A percentile compares a stretch with the other conserved stretches of the same genome.
Conservation (phyloP, 2,888 invertebrate genomes). For the Coelopa pilipes region DNA sequence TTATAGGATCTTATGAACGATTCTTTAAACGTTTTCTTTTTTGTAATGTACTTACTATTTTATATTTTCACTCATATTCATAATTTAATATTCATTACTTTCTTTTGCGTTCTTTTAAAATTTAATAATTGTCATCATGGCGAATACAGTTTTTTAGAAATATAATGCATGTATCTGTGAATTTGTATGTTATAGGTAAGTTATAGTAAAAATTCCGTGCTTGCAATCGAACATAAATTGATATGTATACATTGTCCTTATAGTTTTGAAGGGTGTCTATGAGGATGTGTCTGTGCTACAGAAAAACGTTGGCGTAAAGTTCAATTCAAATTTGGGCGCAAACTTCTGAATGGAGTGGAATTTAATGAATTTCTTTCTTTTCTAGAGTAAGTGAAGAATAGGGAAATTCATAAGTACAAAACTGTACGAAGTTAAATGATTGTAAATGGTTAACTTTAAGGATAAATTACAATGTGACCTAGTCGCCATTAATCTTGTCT, state of each 20-base stretch:
- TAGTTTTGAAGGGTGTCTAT: too few species aligned
- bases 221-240: constrained; percentile 21
- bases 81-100: background rate
- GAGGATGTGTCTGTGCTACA: too few species aligned
- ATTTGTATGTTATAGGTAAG: background rate
- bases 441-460: too few species aligned
- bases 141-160: background rate
- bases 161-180: background rate
- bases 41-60: background rate
- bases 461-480: too few species aligned
- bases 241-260: constrained; percentile 28
- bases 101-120: background rate
- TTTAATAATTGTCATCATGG: background rate
- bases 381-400: too few species aligned
- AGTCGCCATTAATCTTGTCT: too few species aligned
- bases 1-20: background rate
- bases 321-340: too few species aligned
- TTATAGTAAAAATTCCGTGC: constrained; percentile 11
- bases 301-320: too few species aligned
- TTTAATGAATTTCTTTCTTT: too few species aligned
- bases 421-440: too few species aligned
- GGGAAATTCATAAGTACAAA: too few species aligned
- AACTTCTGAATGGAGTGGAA: too few species aligned
- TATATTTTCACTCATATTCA: background rate
- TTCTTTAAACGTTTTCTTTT: background rate